Evolutionary conservation across 1,140 invertebrate species (phyloP), one percentile per base, ranked within the genome.

Genomic region (Caenorhabditis tropicalis): DNA sequence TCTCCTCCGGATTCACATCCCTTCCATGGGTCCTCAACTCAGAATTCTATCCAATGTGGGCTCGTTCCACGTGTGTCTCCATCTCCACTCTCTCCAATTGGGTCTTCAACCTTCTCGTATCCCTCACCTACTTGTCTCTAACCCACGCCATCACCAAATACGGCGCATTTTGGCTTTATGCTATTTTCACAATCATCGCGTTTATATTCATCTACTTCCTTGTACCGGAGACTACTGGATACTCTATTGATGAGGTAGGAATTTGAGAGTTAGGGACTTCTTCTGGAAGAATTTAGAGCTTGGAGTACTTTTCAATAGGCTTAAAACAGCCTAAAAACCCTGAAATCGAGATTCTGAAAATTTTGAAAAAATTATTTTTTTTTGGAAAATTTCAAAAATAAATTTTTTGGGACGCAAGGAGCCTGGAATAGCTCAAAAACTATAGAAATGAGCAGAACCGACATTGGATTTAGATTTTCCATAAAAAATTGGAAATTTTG

Each of bases 171-270:
- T 36, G 43, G 48, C 12, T 60, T 9, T 60, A 81, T 27, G 29
- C 70, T 51, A 16, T 84, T 12, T 93, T 96, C 82, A 95, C 95
- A 86, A 86, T 94, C 9, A 49, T 94, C 12, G 95, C 95, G 21
- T 89, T 96, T 70, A 89, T 96, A 43, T 95, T 97, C 91, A 94
- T 95, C 16, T 94, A 94, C 87, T 90, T 95, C 74, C 94, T 94
- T 86, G 95, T 98, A 33, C 96, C 96, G 21, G 96, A 98, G 92
- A 98, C 96, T 0, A 94, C 95, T 89, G 96, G 96, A 4, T 85
- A 65, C 49, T 84, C 93, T 85, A 93, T 98, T 60, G 95, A 97
- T 90, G 96, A 97, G 89, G 96, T 98, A 88, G 53, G 65, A 0
- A 5, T n/a, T 36, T 43, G 39, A 43, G 39, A n/a, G n/a, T n/a